Evolutionary conservation across 2,797 vertebrate species (phyloP).

Genomic region (Bradypodion pumilum): DNA sequence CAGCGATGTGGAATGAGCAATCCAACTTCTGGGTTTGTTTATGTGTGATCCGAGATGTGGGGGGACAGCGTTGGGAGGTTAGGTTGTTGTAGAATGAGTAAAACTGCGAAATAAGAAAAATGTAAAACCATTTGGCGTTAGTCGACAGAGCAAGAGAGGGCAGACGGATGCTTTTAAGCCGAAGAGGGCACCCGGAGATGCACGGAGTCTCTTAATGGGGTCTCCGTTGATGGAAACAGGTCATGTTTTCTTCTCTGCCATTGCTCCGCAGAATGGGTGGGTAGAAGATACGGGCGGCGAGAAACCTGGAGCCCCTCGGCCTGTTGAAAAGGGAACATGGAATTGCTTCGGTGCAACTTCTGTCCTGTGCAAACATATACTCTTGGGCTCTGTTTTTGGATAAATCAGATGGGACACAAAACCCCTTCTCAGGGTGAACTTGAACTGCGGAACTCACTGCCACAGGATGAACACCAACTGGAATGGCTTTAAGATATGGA

Average conservation of each 20-base stretch:
- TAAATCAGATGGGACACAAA: no score
- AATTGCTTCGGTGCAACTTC: no score
- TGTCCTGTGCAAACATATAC: no score
- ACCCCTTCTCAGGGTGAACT: no score
- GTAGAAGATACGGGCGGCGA: neutral
- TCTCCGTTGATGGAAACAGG: neutral
- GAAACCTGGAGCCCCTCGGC: no score
- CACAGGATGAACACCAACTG: no score
- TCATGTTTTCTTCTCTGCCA: neutral
- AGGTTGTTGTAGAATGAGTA: no score
- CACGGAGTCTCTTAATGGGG: neutral
- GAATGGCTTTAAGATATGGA: no score
- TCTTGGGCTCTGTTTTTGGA: no score
- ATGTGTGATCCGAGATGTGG: neutral
- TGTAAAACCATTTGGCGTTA: neutral
- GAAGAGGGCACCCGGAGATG: neutral
- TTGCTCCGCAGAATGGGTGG: neutral
- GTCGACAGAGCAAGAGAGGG: neutral
- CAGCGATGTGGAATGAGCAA: slow-evolving; percentile 7
- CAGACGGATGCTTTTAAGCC: slow-evolving; percentile 13
- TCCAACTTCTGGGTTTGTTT: no score
- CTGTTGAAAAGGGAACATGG: no score
- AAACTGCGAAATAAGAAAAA: neutral
- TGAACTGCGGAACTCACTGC: no score
- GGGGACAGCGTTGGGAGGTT: neutral